A percentile compares a stretch with the other conserved stretches of the same genome.
Conservation (phyloP, 2,888 invertebrate species). For the Anarsia innoxiella region DNA sequence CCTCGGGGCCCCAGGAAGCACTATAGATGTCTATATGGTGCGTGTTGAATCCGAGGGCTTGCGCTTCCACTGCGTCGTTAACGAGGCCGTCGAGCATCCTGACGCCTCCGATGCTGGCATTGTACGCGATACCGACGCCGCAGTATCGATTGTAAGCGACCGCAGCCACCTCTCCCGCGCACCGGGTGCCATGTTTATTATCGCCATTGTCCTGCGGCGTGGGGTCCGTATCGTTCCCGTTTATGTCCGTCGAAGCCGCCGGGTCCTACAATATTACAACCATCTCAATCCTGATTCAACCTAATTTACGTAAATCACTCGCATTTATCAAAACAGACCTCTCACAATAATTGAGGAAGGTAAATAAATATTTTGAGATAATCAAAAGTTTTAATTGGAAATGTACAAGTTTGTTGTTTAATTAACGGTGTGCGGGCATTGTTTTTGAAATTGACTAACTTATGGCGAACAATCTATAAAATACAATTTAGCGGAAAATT, state of each 20-base stretch:
- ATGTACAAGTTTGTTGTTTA: constrained; percentile 9
- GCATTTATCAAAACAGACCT: constrained; percentile 3
- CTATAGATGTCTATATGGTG: constrained; percentile 97
- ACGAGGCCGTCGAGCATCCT: constrained; percentile 98
- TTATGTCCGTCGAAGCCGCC: constrained; percentile 96
- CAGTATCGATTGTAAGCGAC: constrained; percentile 97
- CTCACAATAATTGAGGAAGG: constrained; percentile 1
- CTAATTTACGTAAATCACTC: constrained; percentile 14
- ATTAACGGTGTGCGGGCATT: too few species aligned
- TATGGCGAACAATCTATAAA: too few species aligned
- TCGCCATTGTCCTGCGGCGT: constrained; percentile 98
- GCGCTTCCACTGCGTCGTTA: constrained; percentile 96
- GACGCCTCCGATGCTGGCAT: constrained; percentile 96
- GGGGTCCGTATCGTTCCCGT: constrained; percentile 97
- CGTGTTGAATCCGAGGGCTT: constrained; percentile 92
- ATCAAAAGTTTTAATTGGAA: constrained; percentile 10
- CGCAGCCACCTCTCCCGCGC: constrained; percentile 98
- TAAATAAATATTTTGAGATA: constrained; percentile 4
- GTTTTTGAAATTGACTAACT: too few species aligned
- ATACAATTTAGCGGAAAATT: too few species aligned
- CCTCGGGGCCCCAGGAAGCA: constrained; percentile 98
- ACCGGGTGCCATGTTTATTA: constrained; percentile 99
- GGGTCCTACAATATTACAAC: constrained; percentile 84
- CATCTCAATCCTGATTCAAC: too few species aligned
- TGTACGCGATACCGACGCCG: constrained; percentile 98